Base-by-base conservation (phyloP, 2,113 vertebrate genomes). In the Oceanodroma tethys region DNA sequence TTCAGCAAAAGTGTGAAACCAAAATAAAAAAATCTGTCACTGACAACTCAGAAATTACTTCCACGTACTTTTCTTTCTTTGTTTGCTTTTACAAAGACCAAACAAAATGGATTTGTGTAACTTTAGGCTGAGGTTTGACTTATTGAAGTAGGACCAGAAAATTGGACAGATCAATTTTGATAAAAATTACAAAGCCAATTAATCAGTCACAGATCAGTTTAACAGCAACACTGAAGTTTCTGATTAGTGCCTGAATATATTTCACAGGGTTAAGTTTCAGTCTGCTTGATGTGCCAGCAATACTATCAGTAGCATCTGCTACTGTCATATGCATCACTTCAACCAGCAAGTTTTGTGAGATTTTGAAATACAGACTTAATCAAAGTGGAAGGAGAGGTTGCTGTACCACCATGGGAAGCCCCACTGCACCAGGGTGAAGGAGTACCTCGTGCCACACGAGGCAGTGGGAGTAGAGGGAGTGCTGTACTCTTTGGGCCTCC, bases 161-260 rank as follows among this genome's bases (percentile, higher is more conserved):
- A 96, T 90, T 86, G 53, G 76, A 94, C 88, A 93, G 90, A 96
- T 97, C 78, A 78, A 45, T 98, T 98, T 89, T 96, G 63, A 92
- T 97, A 91, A 95, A 93, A 97, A 93, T 95, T 98, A 80, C 90
- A 86, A 94, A 97, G 81, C 60, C 6, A 96, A 63, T 98, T 97
- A 97, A 96, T 98, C 93, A 82, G 84, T 81, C 78, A 96, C 79
- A 94, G 66, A 90, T 95, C 93, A 91, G 74, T 95, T 97, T 86
- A 94, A 63, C 36, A 85, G 78, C 38, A 94, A 72, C 56, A 62
- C 32, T 58, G 34, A 96, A 71, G 50, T 92, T 96, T 72, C 83
- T 96, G 90, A 42, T 88, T 94, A 94, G 80, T 52, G 48, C 67
- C 67, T 79, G 63, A 78, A 48, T 73, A 40, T 92, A 76, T 96